These are phyloP conservation scores for Diplodus sargus DNA, from an alignment of 2,797 vertebrate species.

Conservation along the genomic window DNA sequence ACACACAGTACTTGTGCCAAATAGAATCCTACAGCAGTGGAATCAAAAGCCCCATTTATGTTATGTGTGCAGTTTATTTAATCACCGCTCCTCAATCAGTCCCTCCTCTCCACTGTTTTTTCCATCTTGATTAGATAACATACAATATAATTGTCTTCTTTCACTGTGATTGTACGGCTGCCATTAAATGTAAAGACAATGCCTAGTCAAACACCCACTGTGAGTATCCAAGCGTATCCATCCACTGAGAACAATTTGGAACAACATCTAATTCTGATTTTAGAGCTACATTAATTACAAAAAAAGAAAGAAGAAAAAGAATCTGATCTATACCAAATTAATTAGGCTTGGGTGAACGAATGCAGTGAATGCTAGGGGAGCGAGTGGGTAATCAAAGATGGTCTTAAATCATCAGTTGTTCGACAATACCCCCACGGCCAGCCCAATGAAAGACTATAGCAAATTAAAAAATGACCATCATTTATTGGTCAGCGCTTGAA, in stretches of 20 bases:
- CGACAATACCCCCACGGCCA: slow-evolving; percentile 51
- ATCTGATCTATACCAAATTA: slow-evolving; percentile 74
- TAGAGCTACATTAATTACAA: slow-evolving; percentile 54
- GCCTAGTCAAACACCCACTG: slow-evolving; percentile 48
- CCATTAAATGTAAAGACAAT: slow-evolving; percentile 63
- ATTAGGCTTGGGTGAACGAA: slow-evolving; percentile 65
- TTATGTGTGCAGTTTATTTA: slow-evolving; percentile 36
- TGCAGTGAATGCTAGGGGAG: slow-evolving; percentile 56
- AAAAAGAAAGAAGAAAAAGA: slow-evolving; percentile 37
- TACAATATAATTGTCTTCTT: slow-evolving; percentile 45
- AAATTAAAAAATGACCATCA: slow-evolving; percentile 72
- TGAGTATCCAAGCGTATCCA: slow-evolving; percentile 36
- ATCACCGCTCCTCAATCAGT: slow-evolving; percentile 11
- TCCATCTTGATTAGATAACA: slow-evolving; percentile 43
- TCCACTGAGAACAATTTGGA: slow-evolving; percentile 48
- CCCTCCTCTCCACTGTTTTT: slow-evolving; percentile 3
- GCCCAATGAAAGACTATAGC: slow-evolving; percentile 52
- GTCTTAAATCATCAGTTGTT: slow-evolving; percentile 73
- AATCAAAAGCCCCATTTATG: slow-evolving; percentile 29
- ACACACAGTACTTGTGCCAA: slow-evolving; percentile 30
- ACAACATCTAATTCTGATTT: slow-evolving; percentile 54
- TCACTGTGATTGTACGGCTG: slow-evolving; percentile 43
- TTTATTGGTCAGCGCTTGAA: slow-evolving; percentile 66
- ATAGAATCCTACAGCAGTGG: slow-evolving; percentile 51
- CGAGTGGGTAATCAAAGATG: slow-evolving; percentile 70